These are phyloP conservation scores for Ispidina picta DNA, from an alignment of 2,797 vertebrate species.

Conservation along the genomic window DNA sequence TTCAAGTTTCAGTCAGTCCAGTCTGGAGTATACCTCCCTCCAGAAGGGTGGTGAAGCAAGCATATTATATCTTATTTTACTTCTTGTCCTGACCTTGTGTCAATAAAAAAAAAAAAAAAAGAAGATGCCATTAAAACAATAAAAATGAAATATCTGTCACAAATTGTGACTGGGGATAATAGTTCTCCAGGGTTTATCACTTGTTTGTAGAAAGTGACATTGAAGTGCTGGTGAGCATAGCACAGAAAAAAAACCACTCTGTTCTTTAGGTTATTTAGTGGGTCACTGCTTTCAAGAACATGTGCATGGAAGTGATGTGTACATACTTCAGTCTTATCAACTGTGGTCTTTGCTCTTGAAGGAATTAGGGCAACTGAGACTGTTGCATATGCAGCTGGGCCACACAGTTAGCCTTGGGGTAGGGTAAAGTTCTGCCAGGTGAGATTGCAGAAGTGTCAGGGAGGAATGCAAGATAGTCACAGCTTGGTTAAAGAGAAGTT, in stretches of 20 bases:
- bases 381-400: not conserved
- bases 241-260: not conserved
- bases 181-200: not conserved
- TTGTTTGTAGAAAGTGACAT: not conserved
- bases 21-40: not conserved
- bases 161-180: not conserved
- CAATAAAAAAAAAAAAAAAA: not conserved
- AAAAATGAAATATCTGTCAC: conserved; percentile 21
- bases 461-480: not conserved
- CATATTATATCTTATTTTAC: not conserved
- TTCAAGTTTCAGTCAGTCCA: not conserved
- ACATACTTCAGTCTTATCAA: not conserved
- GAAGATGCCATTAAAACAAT: conserved; percentile 22
- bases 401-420: not conserved
- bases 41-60: not conserved
- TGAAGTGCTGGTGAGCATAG: not conserved
- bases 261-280: not conserved
- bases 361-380: not conserved
- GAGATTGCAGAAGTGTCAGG: not conserved
- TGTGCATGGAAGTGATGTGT: fast-evolving
- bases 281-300: not conserved
- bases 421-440: not conserved
- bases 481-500: not conserved
- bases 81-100: not conserved
- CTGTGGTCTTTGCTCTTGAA: not conserved